Conservation (phyloP, 2,113 vertebrate species). For the Oostethus manadensis region DNA sequence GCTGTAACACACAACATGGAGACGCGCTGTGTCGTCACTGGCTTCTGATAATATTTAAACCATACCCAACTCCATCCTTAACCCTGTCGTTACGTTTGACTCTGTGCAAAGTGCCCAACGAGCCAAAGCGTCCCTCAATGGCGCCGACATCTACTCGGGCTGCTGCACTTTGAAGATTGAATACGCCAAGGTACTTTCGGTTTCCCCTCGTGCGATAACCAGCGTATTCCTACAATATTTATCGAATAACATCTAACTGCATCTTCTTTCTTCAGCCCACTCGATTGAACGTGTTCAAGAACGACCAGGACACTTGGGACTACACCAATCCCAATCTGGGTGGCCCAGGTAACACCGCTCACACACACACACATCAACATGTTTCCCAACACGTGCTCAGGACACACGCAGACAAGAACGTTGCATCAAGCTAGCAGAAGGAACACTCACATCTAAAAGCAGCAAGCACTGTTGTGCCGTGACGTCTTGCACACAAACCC, state of each 20-base stretch:
- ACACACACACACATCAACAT: conserved; percentile 54
- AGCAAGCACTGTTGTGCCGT: neutral
- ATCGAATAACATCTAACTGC: neutral
- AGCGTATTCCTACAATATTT: neutral
- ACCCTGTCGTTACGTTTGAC: conserved; percentile 77
- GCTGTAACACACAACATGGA: neutral
- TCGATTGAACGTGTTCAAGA: conserved; percentile 96
- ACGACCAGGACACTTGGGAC: conserved; percentile 97
- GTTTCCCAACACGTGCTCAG: neutral
- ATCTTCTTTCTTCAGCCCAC: conserved; percentile 76
- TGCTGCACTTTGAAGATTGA: conserved; percentile 97
- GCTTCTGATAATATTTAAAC: no score
- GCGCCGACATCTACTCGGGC: conserved; percentile 94
- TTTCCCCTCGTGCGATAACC: neutral
- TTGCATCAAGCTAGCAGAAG: neutral
- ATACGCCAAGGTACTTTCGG: conserved; percentile 84
- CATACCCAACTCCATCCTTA: conserved; percentile 60
- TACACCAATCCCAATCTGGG: conserved; percentile 93
- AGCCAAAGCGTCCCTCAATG: conserved; percentile 92
- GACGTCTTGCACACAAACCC: neutral
- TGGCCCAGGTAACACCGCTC: conserved; percentile 83
- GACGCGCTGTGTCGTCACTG: neutral
- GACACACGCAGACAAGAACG: neutral
- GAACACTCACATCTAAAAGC: neutral
- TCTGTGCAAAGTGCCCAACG: conserved; percentile 94